phyloP scores from a whole-genome alignment of 2,113 vertebrate genomes.

The Ophiodon elongatus region DNA sequence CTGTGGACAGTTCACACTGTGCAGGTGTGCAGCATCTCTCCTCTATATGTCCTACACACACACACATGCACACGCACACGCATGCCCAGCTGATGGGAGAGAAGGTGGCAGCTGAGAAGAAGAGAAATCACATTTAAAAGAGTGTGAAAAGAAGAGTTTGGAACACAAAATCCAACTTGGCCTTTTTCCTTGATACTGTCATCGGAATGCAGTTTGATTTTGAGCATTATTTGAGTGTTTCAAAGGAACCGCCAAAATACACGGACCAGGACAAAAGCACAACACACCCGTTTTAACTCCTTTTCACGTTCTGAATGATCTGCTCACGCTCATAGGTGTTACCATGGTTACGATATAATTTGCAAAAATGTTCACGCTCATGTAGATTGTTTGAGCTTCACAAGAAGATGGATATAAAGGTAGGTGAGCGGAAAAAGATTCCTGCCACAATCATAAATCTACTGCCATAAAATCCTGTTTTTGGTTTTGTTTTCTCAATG shows the following conservation, averaged over 20 bases:
- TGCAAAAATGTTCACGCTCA: neutral
- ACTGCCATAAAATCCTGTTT: neutral
- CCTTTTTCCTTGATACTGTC: neutral
- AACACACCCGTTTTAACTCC: neutral
- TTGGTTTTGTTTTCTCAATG: neutral
- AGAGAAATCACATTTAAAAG: slow-evolving; percentile 30
- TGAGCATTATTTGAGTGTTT: neutral
- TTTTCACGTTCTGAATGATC: neutral
- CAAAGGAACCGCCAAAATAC: neutral
- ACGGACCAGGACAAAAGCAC: neutral
- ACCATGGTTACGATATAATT: neutral
- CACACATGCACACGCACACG: slow-evolving; percentile 25
- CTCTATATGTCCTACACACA: slow-evolving; percentile 72
- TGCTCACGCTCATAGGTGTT: neutral
- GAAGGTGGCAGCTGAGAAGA: slow-evolving; percentile 27
- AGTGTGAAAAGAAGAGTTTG: slow-evolving; percentile 18
- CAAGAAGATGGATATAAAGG: neutral
- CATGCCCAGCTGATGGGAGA: slow-evolving; percentile 37
- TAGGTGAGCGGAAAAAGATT: neutral
- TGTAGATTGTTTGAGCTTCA: neutral
- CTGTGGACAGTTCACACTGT: slow-evolving; percentile 73
- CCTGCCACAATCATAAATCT: neutral
- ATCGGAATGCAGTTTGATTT: neutral
- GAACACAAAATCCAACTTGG: neutral
- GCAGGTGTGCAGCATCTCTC: slow-evolving; percentile 71